Evolutionary conservation across 2,797 vertebrate species (phyloP), one percentile per base, ranked within the genome.

Genomic region (Echiichthys vipera): DNA sequence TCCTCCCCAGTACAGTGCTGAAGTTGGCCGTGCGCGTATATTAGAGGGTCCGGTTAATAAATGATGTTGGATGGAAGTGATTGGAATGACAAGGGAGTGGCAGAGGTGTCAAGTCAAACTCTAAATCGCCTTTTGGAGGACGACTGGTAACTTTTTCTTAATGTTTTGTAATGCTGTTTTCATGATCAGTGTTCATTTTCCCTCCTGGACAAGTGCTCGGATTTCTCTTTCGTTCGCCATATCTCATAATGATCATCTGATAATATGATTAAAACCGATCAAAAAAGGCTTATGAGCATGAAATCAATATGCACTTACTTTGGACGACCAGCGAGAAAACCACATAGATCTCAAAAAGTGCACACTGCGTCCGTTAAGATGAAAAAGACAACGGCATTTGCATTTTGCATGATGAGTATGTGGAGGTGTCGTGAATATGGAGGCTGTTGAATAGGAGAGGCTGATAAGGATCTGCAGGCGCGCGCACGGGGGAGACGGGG

Each of bases 401-500:
- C 89, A 91, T 93, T 89, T 92, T 94, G 89, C 89, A 89, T 93
- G 89, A 92, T 93, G 91, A 92, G 89, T 91, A 86, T 89, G 87
- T 85, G 85, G 84, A 88, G 86, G 86, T 92, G 92, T 91, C 86
- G 88, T 93, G 91, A 93, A 93, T 93, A 93, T 93, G 94, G 89
- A 92, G 90, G 89, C 81, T 89, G 85, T 65, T 89, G 88, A 91
- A 89, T 65, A 85, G 65, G 72, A 71, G 75, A 89, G 77, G 84
- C 80, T 86, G 91, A 91, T 89, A 80, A 76, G 71, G 76, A 91
- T 92, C 90, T 89, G 82, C 84, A 74, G 84, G 84, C 85, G 84
- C 84, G 81, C 80, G 73, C 84, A 77, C 83, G 57, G 83, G n/a
- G 63, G 13, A 66, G 45, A 87, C 74, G 57, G 74, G 74, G 65